Conservation (phyloP, 2,888 invertebrate genomes). For the Salticus scenicus region DNA sequence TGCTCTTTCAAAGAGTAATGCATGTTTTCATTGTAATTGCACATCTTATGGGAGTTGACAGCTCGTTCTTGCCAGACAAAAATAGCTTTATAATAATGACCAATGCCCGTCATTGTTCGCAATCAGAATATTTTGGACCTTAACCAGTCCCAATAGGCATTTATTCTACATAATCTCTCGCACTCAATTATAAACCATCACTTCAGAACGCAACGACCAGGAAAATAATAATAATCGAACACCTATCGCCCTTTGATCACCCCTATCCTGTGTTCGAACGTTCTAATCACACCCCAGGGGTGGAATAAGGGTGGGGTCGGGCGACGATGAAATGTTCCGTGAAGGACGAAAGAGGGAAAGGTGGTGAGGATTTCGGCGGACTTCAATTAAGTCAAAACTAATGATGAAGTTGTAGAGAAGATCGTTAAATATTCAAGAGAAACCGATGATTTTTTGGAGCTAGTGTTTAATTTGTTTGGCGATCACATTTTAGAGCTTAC, state of each 20-base stretch:
- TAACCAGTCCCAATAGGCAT: not conserved
- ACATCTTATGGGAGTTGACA: too few relatives aligned
- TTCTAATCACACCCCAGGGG: conserved; percentile 40
- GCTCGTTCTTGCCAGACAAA: too few relatives aligned
- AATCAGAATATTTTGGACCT: not conserved
- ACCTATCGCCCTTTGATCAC: conserved; percentile 49
- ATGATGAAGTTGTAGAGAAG: conserved; percentile 25
- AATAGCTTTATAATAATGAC: not conserved
- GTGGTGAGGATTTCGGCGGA: conserved; percentile 6
- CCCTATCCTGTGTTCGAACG: conserved; percentile 6
- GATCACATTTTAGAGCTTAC: too few relatives aligned
- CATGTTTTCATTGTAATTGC: too few relatives aligned
- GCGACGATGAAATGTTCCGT: conserved; percentile 1
- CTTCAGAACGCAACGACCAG: not conserved
- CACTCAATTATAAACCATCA: conserved; percentile 8
- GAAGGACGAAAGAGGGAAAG: conserved; percentile 2
- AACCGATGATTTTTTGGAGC: not conserved
- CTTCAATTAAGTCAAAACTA: conserved; percentile 40
- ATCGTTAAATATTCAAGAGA: not conserved
- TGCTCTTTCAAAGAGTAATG: too few relatives aligned
- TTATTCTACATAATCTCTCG: not conserved
- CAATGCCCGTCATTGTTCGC: not conserved
- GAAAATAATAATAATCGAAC: conserved; percentile 59
- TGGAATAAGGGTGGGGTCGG: conserved; percentile 28
- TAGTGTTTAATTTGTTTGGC: not conserved